phyloP scores from a whole-genome alignment of 2,888 invertebrate species.

The Lasioglossum leucozonium region DNA sequence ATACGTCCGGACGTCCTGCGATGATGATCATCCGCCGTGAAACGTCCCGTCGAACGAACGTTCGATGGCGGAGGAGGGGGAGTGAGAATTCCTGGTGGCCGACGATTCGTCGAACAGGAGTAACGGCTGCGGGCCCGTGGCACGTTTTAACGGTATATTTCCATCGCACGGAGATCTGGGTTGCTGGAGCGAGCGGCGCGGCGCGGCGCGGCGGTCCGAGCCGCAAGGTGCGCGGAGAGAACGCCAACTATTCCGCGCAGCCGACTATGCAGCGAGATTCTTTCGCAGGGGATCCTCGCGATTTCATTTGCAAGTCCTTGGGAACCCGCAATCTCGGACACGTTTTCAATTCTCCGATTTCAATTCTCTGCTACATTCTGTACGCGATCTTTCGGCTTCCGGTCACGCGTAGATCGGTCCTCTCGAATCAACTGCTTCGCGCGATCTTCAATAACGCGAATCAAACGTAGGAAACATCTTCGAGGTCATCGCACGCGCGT shows the following conservation, averaged over 20 bases:
- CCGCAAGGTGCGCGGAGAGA: constrained; percentile 59
- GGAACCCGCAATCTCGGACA: neutral
- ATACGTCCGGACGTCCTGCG: constrained; percentile 31
- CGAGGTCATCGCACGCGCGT: no score
- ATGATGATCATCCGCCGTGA: constrained; percentile 1
- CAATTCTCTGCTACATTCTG: neutral
- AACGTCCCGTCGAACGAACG: constrained; percentile 2
- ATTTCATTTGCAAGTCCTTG: neutral
- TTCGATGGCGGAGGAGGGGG: constrained; percentile 3
- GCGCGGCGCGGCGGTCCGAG: neutral
- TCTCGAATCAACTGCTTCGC: neutral
- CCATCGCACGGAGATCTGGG: constrained; percentile 75
- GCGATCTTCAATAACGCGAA: neutral
- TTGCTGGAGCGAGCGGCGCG: constrained; percentile 71
- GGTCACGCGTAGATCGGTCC: neutral
- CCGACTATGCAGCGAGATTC: neutral
- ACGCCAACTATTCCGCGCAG: constrained; percentile 28
- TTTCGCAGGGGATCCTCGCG: neutral
- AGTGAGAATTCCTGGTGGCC: constrained; percentile 36
- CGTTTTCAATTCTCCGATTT: neutral
- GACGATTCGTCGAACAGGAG: constrained; percentile 69
- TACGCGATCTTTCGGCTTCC: neutral
- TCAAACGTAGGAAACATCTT: no score
- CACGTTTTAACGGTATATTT: constrained; percentile 78
- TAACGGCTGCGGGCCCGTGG: constrained; percentile 63